Conservation (phyloP, 1,140 invertebrate species). For the Caenorhabditis inopinata region DNA sequence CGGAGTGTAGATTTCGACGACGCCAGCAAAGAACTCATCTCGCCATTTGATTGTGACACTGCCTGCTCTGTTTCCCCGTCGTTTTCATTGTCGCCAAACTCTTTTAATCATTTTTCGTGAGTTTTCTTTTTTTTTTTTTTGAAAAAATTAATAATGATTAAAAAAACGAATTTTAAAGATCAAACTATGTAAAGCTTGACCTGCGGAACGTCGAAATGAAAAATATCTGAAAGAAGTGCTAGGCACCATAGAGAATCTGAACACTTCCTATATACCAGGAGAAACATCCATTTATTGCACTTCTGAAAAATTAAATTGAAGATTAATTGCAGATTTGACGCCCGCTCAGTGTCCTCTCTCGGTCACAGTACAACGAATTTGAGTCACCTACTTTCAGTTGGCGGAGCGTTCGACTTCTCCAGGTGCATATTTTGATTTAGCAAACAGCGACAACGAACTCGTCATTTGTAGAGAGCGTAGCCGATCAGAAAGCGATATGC, state of each 20-base stretch:
- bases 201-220: too few species aligned
- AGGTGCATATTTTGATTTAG: not conserved
- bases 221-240: too few species aligned
- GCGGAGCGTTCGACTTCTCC: not conserved
- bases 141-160: too few species aligned
- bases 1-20: not conserved
- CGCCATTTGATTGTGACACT: not conserved
- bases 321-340: not conserved
- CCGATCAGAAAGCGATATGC: constrained; percentile 6
- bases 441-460: not conserved
- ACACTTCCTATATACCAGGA: too few species aligned
- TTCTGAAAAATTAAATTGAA: not conserved
- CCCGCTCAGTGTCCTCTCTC: not conserved
- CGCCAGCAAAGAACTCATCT: not conserved
- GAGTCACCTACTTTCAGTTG: not conserved
- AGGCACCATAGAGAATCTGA: too few species aligned
- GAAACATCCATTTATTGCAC: too few species aligned
- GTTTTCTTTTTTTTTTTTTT: not conserved
- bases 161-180: too few species aligned
- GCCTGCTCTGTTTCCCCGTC: not conserved
- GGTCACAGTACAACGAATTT: not conserved
- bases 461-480: not conserved
- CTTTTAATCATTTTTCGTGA: not conserved
- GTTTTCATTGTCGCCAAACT: not conserved
- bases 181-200: too few species aligned